Percentiles rank a stretch among this genome's conserved stretches.
These are phyloP conservation scores for Bovichtus variegatus DNA, from an alignment of 2,797 vertebrate genomes.

Conservation along the genomic window DNA sequence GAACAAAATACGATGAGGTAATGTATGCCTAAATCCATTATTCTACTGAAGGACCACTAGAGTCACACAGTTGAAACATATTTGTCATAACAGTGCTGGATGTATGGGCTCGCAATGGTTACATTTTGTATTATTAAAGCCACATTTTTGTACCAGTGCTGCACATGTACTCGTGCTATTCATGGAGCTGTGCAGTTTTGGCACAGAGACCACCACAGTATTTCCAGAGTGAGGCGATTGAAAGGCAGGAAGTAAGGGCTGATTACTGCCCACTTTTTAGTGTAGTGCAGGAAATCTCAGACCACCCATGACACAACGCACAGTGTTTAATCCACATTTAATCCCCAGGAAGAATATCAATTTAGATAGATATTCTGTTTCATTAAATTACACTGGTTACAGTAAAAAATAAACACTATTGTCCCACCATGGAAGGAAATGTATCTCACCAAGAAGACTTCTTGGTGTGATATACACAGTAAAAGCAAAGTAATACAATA, in stretches of 20 bases:
- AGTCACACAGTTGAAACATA: background rate
- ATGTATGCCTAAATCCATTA: background rate
- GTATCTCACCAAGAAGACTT: background rate
- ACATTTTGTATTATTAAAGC: background rate
- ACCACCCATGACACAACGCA: slow-evolving; percentile 68
- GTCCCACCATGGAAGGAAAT: background rate
- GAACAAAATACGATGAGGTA: background rate
- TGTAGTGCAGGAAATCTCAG: slow-evolving; percentile 64
- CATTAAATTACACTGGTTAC: background rate
- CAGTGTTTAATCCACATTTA: background rate
- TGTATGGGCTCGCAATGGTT: background rate
- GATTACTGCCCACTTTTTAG: slow-evolving; percentile 50
- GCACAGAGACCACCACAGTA: slow-evolving; percentile 14
- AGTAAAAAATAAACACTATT: background rate
- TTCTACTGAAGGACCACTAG: background rate
- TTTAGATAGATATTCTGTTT: background rate
- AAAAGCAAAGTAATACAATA: background rate
- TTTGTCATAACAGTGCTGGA: background rate
- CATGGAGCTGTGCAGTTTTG: slow-evolving; percentile 2
- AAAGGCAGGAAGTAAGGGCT: slow-evolving; percentile 59
- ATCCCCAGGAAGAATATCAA: background rate
- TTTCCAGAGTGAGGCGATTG: slow-evolving; percentile 7
- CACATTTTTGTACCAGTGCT: slow-evolving; percentile 5
- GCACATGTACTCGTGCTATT: slow-evolving; percentile 12
- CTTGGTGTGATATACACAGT: background rate